A percentile compares a stretch with the other conserved stretches of the same genome.
phyloP scores from a whole-genome alignment of 2,888 invertebrate species.

The Agrilus biguttatus region DNA sequence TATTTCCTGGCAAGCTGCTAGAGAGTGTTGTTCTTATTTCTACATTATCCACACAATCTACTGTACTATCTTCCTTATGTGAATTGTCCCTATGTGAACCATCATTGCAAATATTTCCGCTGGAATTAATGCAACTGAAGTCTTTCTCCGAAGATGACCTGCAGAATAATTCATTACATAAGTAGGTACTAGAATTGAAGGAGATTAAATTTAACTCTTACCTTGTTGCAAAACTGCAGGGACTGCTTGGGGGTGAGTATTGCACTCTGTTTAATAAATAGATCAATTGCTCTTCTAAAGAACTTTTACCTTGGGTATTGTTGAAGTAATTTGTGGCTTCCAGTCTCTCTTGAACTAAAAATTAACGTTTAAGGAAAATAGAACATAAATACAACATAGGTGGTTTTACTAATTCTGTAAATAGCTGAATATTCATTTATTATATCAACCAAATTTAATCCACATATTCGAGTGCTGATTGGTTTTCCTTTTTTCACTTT shows the following conservation, averaged over 20 bases:
- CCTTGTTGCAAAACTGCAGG: neutral
- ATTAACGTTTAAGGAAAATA: constrained; percentile 2
- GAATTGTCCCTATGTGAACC: constrained; percentile 1
- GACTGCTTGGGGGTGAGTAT: constrained; percentile 4
- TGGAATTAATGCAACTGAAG: too few species aligned
- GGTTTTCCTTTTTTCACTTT: constrained; percentile 17
- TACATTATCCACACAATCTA: neutral
- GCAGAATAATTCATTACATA: too few species aligned
- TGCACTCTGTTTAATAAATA: constrained; percentile 19
- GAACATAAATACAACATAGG: neutral
- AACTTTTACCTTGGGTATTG: constrained; percentile 13
- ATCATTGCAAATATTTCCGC: constrained; percentile 3
- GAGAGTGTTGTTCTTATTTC: constrained; percentile 13
- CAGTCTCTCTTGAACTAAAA: constrained; percentile 24
- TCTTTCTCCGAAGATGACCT: too few species aligned
- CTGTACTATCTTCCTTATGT: too few species aligned
- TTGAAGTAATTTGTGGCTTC: constrained; percentile 24
- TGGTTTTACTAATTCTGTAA: constrained; percentile 22
- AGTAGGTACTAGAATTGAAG: neutral
- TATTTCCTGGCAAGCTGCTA: constrained; percentile 13
- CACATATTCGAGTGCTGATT: constrained; percentile 23
- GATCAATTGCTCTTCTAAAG: constrained; percentile 19
- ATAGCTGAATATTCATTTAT: constrained; percentile 25
- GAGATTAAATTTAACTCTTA: neutral
- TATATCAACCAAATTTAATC: constrained; percentile 24